Percentiles rank a stretch among this genome's conserved stretches.
phyloP scores from a whole-genome alignment of 2,888 invertebrate species.

The Isoperla grammatica region DNA sequence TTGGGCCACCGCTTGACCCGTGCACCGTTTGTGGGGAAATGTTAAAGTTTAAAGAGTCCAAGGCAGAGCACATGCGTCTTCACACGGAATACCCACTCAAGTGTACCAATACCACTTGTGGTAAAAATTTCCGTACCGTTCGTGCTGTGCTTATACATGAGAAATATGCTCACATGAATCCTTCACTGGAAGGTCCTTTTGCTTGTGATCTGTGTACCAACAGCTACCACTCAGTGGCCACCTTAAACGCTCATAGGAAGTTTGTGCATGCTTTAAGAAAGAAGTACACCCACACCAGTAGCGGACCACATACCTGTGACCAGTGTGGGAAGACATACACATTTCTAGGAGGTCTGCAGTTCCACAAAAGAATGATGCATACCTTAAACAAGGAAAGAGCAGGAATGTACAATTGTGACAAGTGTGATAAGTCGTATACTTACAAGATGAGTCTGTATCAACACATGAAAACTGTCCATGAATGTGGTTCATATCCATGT shows the following conservation, averaged over 20 bases:
- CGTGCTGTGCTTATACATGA: no score
- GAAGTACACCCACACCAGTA: no score
- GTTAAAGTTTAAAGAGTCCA: slow-evolving; percentile 50
- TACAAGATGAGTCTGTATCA: not conserved
- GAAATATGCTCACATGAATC: no score
- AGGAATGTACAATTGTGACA: slow-evolving; percentile 43
- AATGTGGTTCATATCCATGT: not conserved
- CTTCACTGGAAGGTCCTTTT: slow-evolving; percentile 44
- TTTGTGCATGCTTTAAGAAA: no score
- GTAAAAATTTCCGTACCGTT: no score
- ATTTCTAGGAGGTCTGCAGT: no score
- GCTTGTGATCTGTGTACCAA: slow-evolving; percentile 48
- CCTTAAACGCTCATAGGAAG: slow-evolving; percentile 35
- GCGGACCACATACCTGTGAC: no score
- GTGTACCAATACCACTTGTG: no score
- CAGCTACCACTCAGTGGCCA: slow-evolving; percentile 18
- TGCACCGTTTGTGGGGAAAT: slow-evolving; percentile 53
- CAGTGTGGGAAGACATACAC: no score
- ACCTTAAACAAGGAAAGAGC: no score
- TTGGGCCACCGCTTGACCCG: slow-evolving; percentile 23
- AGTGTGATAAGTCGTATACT: slow-evolving; percentile 16
- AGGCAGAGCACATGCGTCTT: slow-evolving; percentile 50
- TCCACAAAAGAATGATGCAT: no score
- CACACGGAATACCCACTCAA: slow-evolving; percentile 44
- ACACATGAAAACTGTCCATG: not conserved